Evolutionary conservation across 2,113 vertebrate genomes (phyloP), one percentile per base, ranked within the genome.

Genomic region (Verasper variegatus): DNA sequence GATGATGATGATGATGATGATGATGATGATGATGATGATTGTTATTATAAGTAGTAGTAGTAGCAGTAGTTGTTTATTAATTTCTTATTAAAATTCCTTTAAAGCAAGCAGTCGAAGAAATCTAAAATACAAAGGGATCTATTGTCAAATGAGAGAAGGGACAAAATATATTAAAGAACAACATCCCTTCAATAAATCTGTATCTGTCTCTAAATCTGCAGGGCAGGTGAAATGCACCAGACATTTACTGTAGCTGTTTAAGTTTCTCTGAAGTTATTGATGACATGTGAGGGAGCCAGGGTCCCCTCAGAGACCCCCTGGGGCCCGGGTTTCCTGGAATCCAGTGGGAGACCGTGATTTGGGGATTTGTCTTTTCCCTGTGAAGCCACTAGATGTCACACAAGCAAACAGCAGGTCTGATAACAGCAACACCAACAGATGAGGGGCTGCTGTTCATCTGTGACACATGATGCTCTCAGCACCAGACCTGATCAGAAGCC

Each of bases 331-430:
- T 17, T 51, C 17, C 4, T 49, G 17, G 56, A 66, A 13, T 18
- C 20, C 56, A 58, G 27, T 31, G 27, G 27, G 27, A 31, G 14
- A 12, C n/a, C 4, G 20, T 21, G 31, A 52, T 31, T 21, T 66
- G 0, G 42, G 66, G 23, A 14, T 23, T 31, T 37, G 66, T 63
- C 55, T 71, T 8, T 89, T 71, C 85, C 51, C 56, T 17, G 40
- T 42, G 37, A 12, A 2, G 71, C 92, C 92, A 74, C 92, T 91
- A 92, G 90, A 87, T 90, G 92, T 90, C 91, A 58, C 8, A 4
- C 74, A 69, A 83, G 13, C 67, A 49, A 60, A 66, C 63, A 24
- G 3, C 26, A 56, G 68, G 57, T 49, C 40, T 13, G 40, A 12
- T 13, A 13, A 3, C 40, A 42, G 2, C 40, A 42, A 63, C 9